Evolutionary conservation across 2,797 vertebrate genomes (phyloP), one percentile per base, ranked within the genome.

Genomic region (Atherinosoma microstoma): DNA sequence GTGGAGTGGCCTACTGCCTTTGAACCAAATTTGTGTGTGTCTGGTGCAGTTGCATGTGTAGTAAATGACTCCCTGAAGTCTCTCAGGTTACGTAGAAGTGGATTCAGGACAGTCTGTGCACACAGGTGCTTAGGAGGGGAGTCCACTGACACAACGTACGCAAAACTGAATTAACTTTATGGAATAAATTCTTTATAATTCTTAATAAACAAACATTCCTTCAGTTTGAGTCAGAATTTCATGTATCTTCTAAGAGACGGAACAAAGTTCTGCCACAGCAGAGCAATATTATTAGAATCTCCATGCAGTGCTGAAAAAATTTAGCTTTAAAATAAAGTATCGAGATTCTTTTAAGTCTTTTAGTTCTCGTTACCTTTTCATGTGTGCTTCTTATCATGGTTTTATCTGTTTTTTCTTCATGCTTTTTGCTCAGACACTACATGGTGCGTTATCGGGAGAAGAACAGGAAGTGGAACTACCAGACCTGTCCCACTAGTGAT

Each of bases 401-500:
- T 47, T 73, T 36, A 16, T 65, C 62, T 70, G 18, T 32, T 73
- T 70, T 79, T 18, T 79, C 51, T 66, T 67, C 6, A 22, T 22
- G 9, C 9, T 11, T 22, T 45, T 49, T 49, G 13, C 38, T 67
- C 82, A 95, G 94, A 76, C 90, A 94, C 73, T 95, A 93, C 80
- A 94, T 91, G 0, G 94, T 95, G 60, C 97, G 97, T 70, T 98
- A 97, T 77, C 95, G 96, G 89, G 97, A 98, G 91, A 87, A 93
- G 91, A 96, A 94, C 89, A 96, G 96, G 90, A 97, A 96, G 76
- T 99, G 98, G 98, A 94, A 95, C 90, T 98, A 97, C 83, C 97
- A 98, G 69, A 96, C 96, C 72, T 99, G 97, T 85, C 97, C 97
- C n/a, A 95, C 96, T 18, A 97, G 95, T 20, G 96, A 97, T 89